Evolutionary conservation across 2,888 invertebrate genomes (phyloP).

Genomic region (Spilosoma lubricipeda): DNA sequence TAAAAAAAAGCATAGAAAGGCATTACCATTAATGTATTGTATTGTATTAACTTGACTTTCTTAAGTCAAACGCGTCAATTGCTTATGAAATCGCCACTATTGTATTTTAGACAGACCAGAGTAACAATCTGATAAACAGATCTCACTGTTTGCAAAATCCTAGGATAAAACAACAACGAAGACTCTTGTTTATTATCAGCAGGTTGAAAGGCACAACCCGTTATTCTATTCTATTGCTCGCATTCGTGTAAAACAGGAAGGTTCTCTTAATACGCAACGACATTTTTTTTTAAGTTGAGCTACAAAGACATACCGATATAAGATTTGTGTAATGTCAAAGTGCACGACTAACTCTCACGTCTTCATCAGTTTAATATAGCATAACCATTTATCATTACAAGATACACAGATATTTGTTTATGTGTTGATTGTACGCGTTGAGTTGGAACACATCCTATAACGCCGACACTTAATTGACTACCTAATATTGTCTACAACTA

Average conservation of each 20-base stretch:
- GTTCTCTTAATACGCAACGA: not conserved
- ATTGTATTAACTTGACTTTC: not conserved
- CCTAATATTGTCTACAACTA: constrained; percentile 37
- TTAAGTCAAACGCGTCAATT: too few relatives aligned
- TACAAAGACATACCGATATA: not conserved
- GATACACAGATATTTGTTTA: constrained; percentile 6
- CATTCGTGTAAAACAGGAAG: not conserved
- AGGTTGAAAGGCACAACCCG: not conserved
- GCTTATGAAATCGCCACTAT: not conserved
- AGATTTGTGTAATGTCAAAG: not conserved
- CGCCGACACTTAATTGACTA: constrained; percentile 56
- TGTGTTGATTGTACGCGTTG: constrained; percentile 13
- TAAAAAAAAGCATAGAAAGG: not conserved
- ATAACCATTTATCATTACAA: not conserved
- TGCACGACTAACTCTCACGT: not conserved
- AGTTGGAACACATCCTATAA: constrained; percentile 57
- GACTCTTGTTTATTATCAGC: not conserved
- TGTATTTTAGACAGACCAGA: not conserved
- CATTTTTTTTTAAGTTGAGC: not conserved
- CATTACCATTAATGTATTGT: too few relatives aligned
- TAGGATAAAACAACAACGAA: not conserved
- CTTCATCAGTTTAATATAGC: not conserved
- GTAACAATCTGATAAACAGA: not conserved
- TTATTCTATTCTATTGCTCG: not conserved
- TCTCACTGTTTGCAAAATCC: not conserved